phyloP scores from a whole-genome alignment of 2,113 vertebrate species.

The Alces alces region DNA sequence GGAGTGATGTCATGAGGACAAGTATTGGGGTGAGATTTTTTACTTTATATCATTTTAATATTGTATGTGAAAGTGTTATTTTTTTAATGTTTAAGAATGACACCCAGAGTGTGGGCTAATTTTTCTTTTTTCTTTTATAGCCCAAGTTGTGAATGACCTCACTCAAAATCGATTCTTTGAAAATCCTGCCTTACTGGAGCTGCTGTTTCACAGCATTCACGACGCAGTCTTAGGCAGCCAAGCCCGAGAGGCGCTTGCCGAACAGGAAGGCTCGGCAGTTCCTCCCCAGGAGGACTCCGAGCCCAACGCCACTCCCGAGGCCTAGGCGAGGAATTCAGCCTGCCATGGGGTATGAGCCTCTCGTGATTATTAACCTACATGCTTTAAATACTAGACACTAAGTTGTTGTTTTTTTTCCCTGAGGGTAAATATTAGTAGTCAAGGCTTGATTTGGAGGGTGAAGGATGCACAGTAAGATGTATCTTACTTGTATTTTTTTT shows the following conservation, averaged over 20 bases:
- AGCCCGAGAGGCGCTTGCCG: conserved; percentile 44
- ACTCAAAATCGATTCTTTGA: conserved; percentile 89
- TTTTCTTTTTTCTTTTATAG: conserved; percentile 76
- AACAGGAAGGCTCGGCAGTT: neutral
- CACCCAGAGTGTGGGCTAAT: neutral
- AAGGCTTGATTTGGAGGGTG: conserved; percentile 58
- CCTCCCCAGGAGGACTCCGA: conserved; percentile 60
- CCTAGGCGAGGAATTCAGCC: neutral
- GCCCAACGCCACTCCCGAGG: conserved; percentile 57
- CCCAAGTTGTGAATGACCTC: conserved; percentile 85
- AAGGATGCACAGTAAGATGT: conserved; percentile 55
- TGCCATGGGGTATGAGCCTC: neutral
- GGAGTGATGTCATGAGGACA: neutral
- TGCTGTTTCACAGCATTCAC: conserved; percentile 90
- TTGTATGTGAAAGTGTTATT: neutral
- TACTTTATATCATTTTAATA: neutral
- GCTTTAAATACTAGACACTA: neutral
- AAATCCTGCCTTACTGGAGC: conserved; percentile 73
- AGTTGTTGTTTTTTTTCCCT: neutral
- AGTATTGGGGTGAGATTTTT: neutral
- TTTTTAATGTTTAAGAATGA: neutral
- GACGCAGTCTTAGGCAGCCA: conserved; percentile 90
- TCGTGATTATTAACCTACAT: neutral
- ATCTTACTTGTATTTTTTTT: conserved; percentile 44
- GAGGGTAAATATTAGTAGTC: neutral